Percentiles rank a stretch among this genome's conserved stretches.
phyloP scores from a whole-genome alignment of 2,797 vertebrate species.

The Amniataba percoides region DNA sequence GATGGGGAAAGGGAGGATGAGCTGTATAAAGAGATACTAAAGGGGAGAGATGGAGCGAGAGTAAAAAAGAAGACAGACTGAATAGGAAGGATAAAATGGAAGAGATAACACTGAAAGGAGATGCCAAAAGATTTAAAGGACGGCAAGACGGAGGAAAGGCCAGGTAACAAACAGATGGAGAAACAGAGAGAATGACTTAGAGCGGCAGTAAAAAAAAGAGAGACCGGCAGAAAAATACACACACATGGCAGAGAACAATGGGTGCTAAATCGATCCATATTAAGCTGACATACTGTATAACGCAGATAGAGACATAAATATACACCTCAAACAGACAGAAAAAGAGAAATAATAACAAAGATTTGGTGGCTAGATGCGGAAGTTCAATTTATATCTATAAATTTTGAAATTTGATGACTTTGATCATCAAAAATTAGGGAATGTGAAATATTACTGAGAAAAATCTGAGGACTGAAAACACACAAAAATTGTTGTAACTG shows the following conservation, averaged over 20 bases:
- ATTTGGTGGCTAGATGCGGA: not conserved
- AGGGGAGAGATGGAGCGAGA: conserved; percentile 11
- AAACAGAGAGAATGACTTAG: conserved; percentile 19
- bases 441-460: not conserved
- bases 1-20: conserved; percentile 17
- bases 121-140: conserved; percentile 19
- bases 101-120: conserved; percentile 34
- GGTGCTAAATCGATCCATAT: conserved; percentile 13
- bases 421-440: not conserved
- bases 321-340: not conserved
- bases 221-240: conserved; percentile 29
- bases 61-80: conserved; percentile 14
- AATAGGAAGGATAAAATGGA: conserved; percentile 31
- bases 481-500: no score
- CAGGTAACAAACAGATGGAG: conserved; percentile 35
- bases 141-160: conserved; percentile 1
- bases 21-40: conserved; percentile 24
- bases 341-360: not conserved
- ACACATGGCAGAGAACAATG: conserved; percentile 22
- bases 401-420: not conserved
- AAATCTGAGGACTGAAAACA: not conserved
- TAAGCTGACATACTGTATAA: conserved; percentile 3
- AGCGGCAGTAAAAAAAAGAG: conserved; percentile 27
- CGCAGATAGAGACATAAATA: not conserved
- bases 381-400: not conserved